These are phyloP conservation scores for Sisyra nigra DNA, from an alignment of 2,888 invertebrate genomes.

Conservation along the genomic window DNA sequence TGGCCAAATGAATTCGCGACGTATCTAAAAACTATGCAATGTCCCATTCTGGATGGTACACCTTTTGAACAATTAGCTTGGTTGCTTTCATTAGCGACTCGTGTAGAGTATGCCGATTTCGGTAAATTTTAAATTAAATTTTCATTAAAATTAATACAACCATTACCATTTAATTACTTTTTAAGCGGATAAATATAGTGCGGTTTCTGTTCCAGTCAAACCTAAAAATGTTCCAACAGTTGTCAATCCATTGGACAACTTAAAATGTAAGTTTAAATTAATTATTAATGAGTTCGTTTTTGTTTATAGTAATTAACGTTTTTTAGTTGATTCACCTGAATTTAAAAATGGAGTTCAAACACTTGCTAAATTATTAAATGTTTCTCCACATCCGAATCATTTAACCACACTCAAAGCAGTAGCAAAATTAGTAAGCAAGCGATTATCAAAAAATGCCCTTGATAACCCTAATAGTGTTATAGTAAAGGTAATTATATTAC, in stretches of 20 bases:
- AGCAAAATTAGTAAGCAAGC: slow-evolving; percentile 39
- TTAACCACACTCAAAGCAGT: slow-evolving; percentile 55
- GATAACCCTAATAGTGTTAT: slow-evolving; percentile 34
- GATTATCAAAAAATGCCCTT: slow-evolving; percentile 40
- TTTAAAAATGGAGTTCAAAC: slow-evolving; percentile 70
- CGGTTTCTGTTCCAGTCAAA: slow-evolving; percentile 44
- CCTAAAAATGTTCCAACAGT: slow-evolving; percentile 50
- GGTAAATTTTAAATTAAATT: slow-evolving; percentile 28
- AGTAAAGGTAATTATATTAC: slow-evolving; percentile 26
- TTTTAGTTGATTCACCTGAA: slow-evolving; percentile 62
- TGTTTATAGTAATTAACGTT: slow-evolving; percentile 4
- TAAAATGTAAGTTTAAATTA: slow-evolving; percentile 54
- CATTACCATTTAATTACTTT: slow-evolving; percentile 7
- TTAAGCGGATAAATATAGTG: slow-evolving; percentile 53
- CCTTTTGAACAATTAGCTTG: slow-evolving; percentile 63
- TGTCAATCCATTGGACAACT: slow-evolving; percentile 67
- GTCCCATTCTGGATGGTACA: slow-evolving; percentile 43
- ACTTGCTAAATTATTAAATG: slow-evolving; percentile 62
- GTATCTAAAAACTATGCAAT: slow-evolving; percentile 60
- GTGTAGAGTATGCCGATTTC: slow-evolving; percentile 69
- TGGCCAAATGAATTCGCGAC: slow-evolving; percentile 59
- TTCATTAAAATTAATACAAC: background rate
- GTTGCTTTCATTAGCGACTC: slow-evolving; percentile 69
- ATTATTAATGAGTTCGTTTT: slow-evolving; percentile 2
- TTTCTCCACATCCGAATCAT: slow-evolving; percentile 68